phyloP scores from a whole-genome alignment of 1,140 invertebrate species.

The Eriocheir sinensis region DNA sequence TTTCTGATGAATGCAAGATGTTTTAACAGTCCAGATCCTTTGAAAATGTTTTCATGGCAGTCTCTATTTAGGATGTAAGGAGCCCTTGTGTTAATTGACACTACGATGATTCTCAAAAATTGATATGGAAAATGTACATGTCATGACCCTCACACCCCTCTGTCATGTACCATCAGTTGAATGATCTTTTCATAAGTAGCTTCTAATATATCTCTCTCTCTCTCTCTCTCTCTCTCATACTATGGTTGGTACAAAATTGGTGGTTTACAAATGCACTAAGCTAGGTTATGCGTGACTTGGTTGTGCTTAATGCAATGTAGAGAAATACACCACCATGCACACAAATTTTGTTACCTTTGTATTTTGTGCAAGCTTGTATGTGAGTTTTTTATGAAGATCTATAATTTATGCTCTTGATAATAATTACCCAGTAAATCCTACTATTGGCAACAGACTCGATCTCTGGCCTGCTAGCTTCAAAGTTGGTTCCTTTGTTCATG shows the following conservation, averaged over 20 bases:
- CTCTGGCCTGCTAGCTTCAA: too few relatives aligned
- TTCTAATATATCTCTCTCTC: neutral
- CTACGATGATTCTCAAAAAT: neutral
- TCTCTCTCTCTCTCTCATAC: slow-evolving; percentile 36
- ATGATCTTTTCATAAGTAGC: neutral
- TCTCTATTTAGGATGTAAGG: too few relatives aligned
- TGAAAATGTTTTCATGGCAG: too few relatives aligned
- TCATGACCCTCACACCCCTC: neutral
- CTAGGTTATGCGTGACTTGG: neutral
- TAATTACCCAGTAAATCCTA: too few relatives aligned
- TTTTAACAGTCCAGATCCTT: too few relatives aligned
- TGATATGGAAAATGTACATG: neutral
- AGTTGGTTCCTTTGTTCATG: too few relatives aligned
- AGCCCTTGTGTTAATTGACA: too few relatives aligned
- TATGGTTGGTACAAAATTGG: neutral
- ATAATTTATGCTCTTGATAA: too few relatives aligned
- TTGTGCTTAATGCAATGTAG: neutral
- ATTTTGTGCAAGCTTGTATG: too few relatives aligned
- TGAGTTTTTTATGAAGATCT: too few relatives aligned
- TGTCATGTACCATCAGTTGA: neutral
- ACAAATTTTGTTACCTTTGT: neutral
- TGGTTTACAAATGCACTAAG: neutral
- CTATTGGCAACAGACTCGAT: too few relatives aligned
- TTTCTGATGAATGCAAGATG: neutral
- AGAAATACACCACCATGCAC: neutral